These are phyloP conservation scores for Notothenia coriiceps DNA, from an alignment of 2,113 vertebrate genomes.

Conservation along the genomic window DNA sequence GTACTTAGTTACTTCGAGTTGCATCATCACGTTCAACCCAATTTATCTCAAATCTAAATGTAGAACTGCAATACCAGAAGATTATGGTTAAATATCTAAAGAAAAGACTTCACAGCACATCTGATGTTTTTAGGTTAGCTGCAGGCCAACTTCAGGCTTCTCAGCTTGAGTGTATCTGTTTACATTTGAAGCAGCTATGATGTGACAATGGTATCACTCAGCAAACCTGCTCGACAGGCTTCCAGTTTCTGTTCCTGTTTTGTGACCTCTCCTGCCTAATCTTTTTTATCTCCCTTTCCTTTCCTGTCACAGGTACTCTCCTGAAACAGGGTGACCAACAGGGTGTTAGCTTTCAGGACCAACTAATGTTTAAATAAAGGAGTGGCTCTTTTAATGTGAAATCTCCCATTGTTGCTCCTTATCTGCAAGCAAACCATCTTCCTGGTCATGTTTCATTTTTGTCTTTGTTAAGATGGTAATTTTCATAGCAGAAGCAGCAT, in stretches of 20 bases:
- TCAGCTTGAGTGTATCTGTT: constrained; percentile 42
- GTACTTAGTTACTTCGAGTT: not conserved
- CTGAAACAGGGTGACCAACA: constrained; percentile 14
- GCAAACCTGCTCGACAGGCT: constrained; percentile 72
- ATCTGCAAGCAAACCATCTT: not conserved
- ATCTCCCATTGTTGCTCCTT: not conserved
- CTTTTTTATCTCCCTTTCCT: not conserved
- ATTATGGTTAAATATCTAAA: not conserved
- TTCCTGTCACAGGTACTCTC: not conserved
- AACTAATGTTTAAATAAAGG: constrained; percentile 24
- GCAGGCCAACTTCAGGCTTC: not conserved
- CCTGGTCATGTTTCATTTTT: too few relatives aligned
- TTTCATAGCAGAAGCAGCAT: not conserved
- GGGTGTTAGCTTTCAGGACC: not conserved
- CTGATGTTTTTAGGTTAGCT: not conserved
- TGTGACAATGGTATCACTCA: constrained; percentile 46
- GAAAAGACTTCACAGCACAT: not conserved
- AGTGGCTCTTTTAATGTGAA: constrained; percentile 16
- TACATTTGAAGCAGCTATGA: constrained; percentile 63
- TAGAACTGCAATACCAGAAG: accelerated
- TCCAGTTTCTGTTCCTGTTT: constrained; percentile 83
- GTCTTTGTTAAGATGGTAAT: not conserved
- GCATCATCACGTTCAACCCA: not conserved
- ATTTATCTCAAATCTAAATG: not conserved
- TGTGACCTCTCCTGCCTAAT: not conserved